Conservation (phyloP, 2,888 invertebrate genomes). For the Esperia sulphurella region DNA sequence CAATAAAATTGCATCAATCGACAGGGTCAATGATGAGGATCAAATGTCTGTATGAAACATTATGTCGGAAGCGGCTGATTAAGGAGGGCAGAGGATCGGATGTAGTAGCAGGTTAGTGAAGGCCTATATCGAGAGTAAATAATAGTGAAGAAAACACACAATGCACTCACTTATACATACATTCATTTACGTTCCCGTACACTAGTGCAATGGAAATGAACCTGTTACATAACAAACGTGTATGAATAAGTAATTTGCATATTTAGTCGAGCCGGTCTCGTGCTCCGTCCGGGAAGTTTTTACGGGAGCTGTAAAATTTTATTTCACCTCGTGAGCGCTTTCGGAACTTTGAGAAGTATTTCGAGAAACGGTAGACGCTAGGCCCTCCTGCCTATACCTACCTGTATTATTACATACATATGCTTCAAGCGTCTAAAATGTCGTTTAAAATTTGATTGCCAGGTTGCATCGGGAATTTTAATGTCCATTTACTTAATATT, state of each 20-base stretch:
- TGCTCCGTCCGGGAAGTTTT: slow-evolving; percentile 5
- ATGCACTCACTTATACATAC: neutral
- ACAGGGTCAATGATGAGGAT: no score
- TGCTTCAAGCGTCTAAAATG: slow-evolving; percentile 9
- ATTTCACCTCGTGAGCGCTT: slow-evolving; percentile 7
- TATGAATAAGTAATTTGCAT: slow-evolving; percentile 5
- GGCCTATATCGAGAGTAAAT: no score
- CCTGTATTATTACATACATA: neutral
- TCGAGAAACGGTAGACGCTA: slow-evolving; percentile 8
- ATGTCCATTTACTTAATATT: slow-evolving; percentile 1
- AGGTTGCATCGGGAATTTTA: slow-evolving; percentile 9
- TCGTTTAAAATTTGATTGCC: slow-evolving; percentile 8
- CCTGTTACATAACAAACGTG: slow-evolving; percentile 1
- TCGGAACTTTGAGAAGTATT: slow-evolving; percentile 5
- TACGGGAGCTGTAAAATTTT: slow-evolving; percentile 7
- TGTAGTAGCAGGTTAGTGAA: no score
- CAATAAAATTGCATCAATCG: no score
- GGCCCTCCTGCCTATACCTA: neutral
- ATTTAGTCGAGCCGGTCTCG: neutral
- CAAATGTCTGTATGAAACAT: no score
- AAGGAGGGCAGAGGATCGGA: no score
- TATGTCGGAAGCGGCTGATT: no score
- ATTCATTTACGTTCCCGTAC: neutral
- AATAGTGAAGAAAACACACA: neutral
- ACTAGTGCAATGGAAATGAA: neutral